Conservation (phyloP, 2,797 vertebrate genomes). For the Xenopus petersii region DNA sequence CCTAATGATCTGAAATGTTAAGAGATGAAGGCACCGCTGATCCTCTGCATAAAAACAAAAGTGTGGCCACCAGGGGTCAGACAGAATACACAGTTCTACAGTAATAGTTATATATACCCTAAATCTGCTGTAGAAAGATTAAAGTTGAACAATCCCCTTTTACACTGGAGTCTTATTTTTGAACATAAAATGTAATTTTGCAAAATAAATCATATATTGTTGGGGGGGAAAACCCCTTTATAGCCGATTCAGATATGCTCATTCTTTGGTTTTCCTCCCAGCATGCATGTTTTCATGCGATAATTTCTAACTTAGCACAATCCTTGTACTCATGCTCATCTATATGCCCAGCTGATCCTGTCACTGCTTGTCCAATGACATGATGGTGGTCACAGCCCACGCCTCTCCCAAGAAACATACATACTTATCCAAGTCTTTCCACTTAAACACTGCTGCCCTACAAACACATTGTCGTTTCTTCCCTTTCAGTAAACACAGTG, state of each 20-base stretch:
- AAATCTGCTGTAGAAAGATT: conserved; percentile 65
- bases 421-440: too few relatives aligned
- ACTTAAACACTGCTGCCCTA: too few relatives aligned
- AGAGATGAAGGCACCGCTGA: conserved; percentile 23
- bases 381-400: too few relatives aligned
- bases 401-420: too few relatives aligned
- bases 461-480: too few relatives aligned
- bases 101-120: conserved; percentile 51
- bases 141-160: conserved; percentile 63
- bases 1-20: conserved; percentile 12
- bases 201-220: conserved; percentile 32
- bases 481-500: background rate
- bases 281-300: conserved; percentile 50
- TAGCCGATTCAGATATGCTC: conserved; percentile 54
- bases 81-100: conserved; percentile 16
- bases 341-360: too few relatives aligned
- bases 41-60: conserved; percentile 32
- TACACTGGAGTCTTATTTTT: conserved; percentile 44
- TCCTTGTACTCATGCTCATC: too few relatives aligned
- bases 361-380: too few relatives aligned
- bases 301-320: conserved; percentile 11
- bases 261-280: conserved; percentile 69
- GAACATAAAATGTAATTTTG: conserved; percentile 22
- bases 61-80: conserved; percentile 14
- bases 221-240: background rate